phyloP scores from a whole-genome alignment of 2,797 vertebrate genomes.

The Notoglanidium macrostoma region DNA sequence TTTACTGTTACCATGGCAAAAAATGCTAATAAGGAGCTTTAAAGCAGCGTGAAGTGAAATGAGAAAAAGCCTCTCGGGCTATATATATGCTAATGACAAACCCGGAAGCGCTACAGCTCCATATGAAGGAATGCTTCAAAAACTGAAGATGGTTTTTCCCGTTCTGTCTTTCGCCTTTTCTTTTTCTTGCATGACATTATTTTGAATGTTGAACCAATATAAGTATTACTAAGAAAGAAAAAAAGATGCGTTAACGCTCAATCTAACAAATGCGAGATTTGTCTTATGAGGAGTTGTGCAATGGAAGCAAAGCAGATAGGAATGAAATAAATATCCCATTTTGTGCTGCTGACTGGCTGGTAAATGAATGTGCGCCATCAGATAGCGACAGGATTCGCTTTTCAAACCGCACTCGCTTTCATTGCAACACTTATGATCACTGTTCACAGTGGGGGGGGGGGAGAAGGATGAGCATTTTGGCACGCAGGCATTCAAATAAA shows the following conservation, averaged over 20 bases:
- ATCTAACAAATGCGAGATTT: conserved; percentile 5
- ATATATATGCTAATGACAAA: conserved; percentile 58
- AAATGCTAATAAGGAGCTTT: conserved; percentile 59
- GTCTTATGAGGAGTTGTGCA: conserved; percentile 25
- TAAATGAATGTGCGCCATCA: neutral
- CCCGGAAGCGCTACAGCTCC: conserved; percentile 44
- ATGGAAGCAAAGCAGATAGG: conserved; percentile 22
- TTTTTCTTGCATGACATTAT: conserved; percentile 1
- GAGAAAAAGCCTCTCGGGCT: conserved; percentile 51
- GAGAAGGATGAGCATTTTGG: conserved; percentile 18
- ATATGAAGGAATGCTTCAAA: conserved; percentile 21
- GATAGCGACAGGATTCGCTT: conserved; percentile 3
- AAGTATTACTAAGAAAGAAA: neutral
- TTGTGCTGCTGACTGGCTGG: conserved; percentile 12
- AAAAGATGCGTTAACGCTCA: conserved; percentile 15
- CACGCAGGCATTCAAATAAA: conserved; percentile 58
- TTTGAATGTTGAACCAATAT: neutral
- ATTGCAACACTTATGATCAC: conserved; percentile 9
- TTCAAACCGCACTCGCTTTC: neutral
- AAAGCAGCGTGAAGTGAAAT: conserved; percentile 57
- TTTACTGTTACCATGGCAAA: conserved; percentile 60
- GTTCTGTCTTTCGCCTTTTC: neutral
- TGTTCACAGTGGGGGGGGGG: neutral
- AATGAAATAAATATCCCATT: conserved; percentile 36
- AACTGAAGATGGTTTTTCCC: neutral